A percentile compares a stretch with the other conserved stretches of the same genome.
Evolutionary conservation across 2,113 vertebrate species (phyloP).

Genomic region (Galbula dea): DNA sequence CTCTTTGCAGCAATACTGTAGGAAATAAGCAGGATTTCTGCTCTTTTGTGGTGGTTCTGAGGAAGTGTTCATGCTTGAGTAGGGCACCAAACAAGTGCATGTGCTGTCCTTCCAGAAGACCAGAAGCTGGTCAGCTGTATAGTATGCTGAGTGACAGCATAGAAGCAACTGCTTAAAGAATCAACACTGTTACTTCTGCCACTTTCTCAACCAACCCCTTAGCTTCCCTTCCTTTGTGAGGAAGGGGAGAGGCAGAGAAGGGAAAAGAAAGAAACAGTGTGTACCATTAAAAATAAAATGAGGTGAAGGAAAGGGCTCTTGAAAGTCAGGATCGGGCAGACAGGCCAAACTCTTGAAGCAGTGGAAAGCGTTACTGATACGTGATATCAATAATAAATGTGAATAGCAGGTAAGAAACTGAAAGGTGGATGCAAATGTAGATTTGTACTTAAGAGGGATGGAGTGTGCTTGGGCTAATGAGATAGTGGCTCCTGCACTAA

Average conservation of each 20-base stretch:
- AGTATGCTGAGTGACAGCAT: neutral
- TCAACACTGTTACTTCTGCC: neutral
- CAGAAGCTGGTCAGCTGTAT: neutral
- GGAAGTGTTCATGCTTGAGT: neutral
- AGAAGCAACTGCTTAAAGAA: neutral
- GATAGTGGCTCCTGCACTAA: neutral
- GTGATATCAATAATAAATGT: slow-evolving; percentile 42
- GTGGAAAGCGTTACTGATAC: slow-evolving; percentile 31
- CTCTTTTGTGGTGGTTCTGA: neutral
- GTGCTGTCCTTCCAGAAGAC: neutral
- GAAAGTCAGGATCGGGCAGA: neutral
- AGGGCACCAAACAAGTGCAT: neutral
- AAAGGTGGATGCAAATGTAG: neutral
- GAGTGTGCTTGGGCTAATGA: neutral
- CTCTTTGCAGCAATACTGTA: neutral
- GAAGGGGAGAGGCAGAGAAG: neutral
- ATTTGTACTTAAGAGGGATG: neutral
- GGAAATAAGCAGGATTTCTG: neutral
- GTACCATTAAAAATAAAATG: slow-evolving; percentile 17
- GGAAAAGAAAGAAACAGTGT: neutral
- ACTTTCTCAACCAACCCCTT: neutral
- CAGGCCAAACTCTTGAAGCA: neutral
- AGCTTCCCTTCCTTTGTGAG: neutral
- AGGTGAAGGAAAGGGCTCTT: slow-evolving; percentile 5
- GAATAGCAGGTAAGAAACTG: neutral